Percentiles rank a stretch among this genome's conserved stretches.
Evolutionary conservation across 2,113 vertebrate genomes (phyloP).

Genomic region (Rhinopomastus cyanomelas): DNA sequence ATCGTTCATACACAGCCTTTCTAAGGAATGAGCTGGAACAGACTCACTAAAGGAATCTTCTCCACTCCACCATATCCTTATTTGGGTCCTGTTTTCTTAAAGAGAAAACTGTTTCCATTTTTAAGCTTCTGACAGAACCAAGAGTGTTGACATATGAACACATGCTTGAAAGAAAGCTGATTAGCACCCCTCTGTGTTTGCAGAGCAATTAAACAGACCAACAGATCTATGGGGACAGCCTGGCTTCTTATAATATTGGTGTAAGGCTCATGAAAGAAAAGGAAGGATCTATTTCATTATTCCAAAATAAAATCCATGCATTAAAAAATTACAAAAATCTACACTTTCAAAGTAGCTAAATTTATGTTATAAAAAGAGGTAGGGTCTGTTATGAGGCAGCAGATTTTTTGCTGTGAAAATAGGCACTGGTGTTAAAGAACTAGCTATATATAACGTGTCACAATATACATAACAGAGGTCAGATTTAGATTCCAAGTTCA

Average conservation of each 20-base stretch:
- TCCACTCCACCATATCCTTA: constrained; percentile 76
- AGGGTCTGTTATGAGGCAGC: background rate
- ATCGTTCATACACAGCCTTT: constrained; percentile 69
- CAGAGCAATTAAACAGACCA: constrained; percentile 6
- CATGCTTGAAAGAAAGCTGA: constrained; percentile 38
- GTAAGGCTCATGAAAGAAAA: background rate
- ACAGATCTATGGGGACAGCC: background rate
- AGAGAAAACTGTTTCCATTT: constrained; percentile 80
- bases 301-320: background rate
- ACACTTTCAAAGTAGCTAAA: background rate
- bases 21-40: constrained; percentile 75
- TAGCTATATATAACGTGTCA: background rate
- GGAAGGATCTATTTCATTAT: background rate
- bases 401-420: background rate
- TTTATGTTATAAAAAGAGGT: background rate
- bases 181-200: constrained; percentile 36
- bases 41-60: constrained; percentile 61
- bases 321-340: background rate
- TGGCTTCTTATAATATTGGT: background rate
- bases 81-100: constrained; percentile 85
- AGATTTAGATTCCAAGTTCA: background rate
- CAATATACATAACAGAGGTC: background rate
- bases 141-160: constrained; percentile 45
- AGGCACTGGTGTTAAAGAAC: background rate
- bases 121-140: constrained; percentile 78